Evolutionary conservation across 2,888 invertebrate genomes (phyloP).

Genomic region (Sylvicola fuscatus): DNA sequence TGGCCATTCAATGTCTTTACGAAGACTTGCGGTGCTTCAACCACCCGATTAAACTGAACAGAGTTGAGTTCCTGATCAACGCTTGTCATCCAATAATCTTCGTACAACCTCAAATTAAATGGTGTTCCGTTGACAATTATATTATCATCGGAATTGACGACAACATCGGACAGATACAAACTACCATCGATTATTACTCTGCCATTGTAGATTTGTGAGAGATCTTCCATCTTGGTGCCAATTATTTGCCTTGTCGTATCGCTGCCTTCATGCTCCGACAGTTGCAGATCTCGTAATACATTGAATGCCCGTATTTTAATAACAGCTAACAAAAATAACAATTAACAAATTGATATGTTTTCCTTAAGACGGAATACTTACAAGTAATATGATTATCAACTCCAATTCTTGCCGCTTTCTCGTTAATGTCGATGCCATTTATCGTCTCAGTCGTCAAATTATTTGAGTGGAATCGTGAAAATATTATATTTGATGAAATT

Average conservation of each 20-base stretch:
- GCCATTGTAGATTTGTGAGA: slow-evolving; percentile 3
- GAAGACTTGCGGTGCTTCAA: too few relatives aligned
- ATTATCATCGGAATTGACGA: too few relatives aligned
- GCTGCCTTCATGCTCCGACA: slow-evolving; percentile 2
- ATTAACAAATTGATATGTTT: too few relatives aligned
- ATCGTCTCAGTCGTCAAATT: too few relatives aligned
- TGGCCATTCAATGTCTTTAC: too few relatives aligned
- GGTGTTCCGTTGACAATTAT: not conserved
- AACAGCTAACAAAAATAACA: slow-evolving; percentile 1
- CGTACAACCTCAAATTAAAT: slow-evolving; percentile 1
- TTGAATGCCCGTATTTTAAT: not conserved
- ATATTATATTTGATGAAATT: too few relatives aligned
- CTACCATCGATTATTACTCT: slow-evolving; percentile 1
- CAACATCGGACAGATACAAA: not conserved
- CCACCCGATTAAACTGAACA: too few relatives aligned
- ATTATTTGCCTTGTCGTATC: slow-evolving; percentile 1
- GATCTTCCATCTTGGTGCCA: slow-evolving; percentile 4
- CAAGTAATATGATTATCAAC: too few relatives aligned
- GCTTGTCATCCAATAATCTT: slow-evolving; percentile 3
- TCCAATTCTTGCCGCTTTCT: too few relatives aligned
- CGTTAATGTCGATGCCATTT: too few relatives aligned
- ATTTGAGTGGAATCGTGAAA: too few relatives aligned
- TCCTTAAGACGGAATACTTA: too few relatives aligned
- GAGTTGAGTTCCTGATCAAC: slow-evolving; percentile 1
- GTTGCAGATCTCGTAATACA: not conserved